Percentiles rank a stretch among this genome's conserved stretches.
Evolutionary conservation across 2,797 vertebrate genomes (phyloP).

Genomic region (Sebastes iracundus): DNA sequence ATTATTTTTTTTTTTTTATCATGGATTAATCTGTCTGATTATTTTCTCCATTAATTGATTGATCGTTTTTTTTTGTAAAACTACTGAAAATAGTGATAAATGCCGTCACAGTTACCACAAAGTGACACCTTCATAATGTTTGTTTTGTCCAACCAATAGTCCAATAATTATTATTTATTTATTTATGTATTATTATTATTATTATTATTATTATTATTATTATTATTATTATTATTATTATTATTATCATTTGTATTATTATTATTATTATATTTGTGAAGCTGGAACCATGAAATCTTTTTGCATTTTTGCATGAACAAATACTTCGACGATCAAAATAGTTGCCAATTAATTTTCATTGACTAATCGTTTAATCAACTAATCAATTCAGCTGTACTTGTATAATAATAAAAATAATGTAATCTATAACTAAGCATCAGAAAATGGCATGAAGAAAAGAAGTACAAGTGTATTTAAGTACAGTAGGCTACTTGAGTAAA

Average conservation of each 20-base stretch:
- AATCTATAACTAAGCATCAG: neutral
- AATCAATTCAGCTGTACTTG: neutral
- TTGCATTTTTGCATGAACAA: no score
- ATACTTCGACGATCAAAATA: neutral
- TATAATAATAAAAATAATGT: neutral
- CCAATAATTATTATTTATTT: neutral
- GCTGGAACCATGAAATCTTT: neutral
- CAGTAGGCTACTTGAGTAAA: no score
- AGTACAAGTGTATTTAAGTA: neutral
- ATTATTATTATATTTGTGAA: neutral
- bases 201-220: no score
- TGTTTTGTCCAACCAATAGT: neutral
- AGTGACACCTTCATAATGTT: no score
- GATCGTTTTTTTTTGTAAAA: neutral
- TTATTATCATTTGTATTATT: no score
- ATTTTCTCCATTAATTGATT: neutral
- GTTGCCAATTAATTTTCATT: neutral
- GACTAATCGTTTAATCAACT: neutral
- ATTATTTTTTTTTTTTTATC: neutral
- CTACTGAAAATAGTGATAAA: neutral
- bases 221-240: no score
- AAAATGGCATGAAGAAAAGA: neutral
- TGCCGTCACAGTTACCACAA: neutral
- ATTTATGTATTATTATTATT: no score
- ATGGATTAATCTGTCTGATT: neutral